These are phyloP conservation scores for Ceratothoa steindachneri DNA, from an alignment of 2,888 invertebrate species.

Conservation along the genomic window DNA sequence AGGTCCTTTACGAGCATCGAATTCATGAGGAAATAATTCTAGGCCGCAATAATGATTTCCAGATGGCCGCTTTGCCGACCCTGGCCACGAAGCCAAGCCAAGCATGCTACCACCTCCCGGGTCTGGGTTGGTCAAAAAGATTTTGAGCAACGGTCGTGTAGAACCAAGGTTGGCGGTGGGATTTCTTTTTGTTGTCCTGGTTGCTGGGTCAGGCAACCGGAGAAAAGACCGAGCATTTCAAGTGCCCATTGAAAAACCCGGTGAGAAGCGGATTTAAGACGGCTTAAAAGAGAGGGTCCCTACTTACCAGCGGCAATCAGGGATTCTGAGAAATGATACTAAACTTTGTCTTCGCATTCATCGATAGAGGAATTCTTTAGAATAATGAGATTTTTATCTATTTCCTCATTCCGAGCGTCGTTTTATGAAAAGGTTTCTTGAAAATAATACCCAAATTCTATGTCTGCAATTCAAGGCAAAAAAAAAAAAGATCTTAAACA, in stretches of 20 bases:
- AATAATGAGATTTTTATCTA: not conserved
- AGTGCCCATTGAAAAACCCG: not conserved
- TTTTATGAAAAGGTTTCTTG: too few relatives aligned
- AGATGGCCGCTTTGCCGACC: constrained; percentile 11
- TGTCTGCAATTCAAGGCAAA: too few relatives aligned
- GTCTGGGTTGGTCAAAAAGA: constrained; percentile 3
- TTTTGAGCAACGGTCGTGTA: constrained; percentile 10
- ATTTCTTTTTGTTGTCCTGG: not conserved
- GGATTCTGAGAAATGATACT: not conserved
- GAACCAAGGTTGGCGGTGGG: not conserved
- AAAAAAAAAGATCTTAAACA: too few relatives aligned
- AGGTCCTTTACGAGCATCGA: not conserved
- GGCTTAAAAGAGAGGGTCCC: not conserved
- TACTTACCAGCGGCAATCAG: not conserved
- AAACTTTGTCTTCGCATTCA: not conserved
- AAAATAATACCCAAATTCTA: too few relatives aligned
- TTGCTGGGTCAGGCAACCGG: constrained; percentile 1
- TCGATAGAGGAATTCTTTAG: not conserved
- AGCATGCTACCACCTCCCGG: constrained; percentile 1
- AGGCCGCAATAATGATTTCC: constrained; percentile 12
- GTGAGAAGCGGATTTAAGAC: not conserved
- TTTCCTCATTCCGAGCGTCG: too few relatives aligned
- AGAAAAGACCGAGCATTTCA: not conserved
- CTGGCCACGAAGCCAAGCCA: constrained; percentile 2
- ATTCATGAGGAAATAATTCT: constrained; percentile 7